phyloP scores from a whole-genome alignment of 1,140 invertebrate genomes.

The Brachionus sp. region DNA sequence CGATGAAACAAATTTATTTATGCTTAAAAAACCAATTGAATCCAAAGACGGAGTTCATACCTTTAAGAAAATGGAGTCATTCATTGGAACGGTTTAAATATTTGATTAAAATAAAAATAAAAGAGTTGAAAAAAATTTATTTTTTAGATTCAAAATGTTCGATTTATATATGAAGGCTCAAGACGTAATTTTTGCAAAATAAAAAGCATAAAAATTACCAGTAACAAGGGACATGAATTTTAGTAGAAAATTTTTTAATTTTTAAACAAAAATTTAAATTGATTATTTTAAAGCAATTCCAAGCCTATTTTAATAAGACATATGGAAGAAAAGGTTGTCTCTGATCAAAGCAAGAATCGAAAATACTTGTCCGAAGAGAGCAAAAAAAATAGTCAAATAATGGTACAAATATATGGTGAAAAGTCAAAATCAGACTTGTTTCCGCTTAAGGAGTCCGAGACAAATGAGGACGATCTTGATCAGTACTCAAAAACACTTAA shows the following conservation, averaged over 20 bases:
- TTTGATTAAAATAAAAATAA: neutral
- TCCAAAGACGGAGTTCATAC: slow-evolving; percentile 2
- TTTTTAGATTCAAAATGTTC: slow-evolving; percentile 23
- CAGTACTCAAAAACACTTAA: slow-evolving; percentile 4
- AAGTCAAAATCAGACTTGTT: neutral
- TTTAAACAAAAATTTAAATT: neutral
- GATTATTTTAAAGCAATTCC: neutral
- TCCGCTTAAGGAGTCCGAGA: slow-evolving; percentile 7
- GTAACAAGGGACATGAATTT: slow-evolving; percentile 28
- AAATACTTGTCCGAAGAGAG: neutral
- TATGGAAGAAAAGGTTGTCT: neutral
- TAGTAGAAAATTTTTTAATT: neutral
- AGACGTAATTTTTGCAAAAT: slow-evolving; percentile 28
- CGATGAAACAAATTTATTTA: slow-evolving; percentile 5
- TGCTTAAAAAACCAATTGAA: neutral
- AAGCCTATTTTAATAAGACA: neutral
- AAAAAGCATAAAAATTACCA: slow-evolving; percentile 26
- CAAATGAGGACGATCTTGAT: slow-evolving; percentile 15
- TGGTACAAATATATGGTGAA: slow-evolving; percentile 17
- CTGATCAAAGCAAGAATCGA: neutral
- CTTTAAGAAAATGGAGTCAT: neutral
- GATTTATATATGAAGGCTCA: neutral
- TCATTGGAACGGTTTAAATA: neutral
- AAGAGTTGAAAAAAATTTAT: neutral
- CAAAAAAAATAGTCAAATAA: slow-evolving; percentile 1